Evolutionary conservation across 37 sponge, comb jelly and placozoan species (phyloP).

Genomic region (Cliona cf. orientalis): DNA sequence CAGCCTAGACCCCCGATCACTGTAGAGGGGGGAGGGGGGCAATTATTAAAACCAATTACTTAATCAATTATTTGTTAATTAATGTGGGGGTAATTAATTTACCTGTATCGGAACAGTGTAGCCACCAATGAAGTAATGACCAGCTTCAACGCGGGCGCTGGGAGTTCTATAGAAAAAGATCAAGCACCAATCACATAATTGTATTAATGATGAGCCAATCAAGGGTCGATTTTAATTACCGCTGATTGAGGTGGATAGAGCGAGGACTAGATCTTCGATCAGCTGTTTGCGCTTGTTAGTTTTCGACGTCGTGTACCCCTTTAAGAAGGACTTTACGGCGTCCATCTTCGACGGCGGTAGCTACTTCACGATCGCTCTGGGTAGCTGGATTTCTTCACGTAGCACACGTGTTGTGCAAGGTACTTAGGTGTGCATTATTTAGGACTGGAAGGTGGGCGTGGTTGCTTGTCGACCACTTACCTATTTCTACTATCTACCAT

Average conservation of each 20-base stretch:
- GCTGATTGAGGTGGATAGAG: too few species aligned
- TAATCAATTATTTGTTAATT: too few species aligned
- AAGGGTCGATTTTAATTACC: neutral
- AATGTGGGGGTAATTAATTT: neutral
- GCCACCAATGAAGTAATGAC: neutral
- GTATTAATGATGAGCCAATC: neutral
- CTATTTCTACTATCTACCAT: neutral
- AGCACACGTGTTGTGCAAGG: neutral
- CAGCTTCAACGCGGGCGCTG: conserved; percentile 8
- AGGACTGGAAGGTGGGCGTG: neutral
- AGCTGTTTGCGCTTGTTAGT: conserved; percentile 1
- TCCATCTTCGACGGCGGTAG: too few species aligned
- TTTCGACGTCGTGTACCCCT: conserved; percentile 9
- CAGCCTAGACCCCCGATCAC: conserved; percentile 8
- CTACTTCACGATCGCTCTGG: too few species aligned
- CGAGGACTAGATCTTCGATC: neutral
- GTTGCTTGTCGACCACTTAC: too few species aligned
- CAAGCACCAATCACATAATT: neutral
- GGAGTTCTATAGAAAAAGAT: conserved; percentile 1
- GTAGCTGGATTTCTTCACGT: too few species aligned
- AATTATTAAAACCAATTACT: neutral
- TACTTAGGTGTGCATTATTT: neutral
- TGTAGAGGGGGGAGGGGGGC: neutral
- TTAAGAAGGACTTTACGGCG: conserved; percentile 11
- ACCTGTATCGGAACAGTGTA: conserved; percentile 22